Evolutionary conservation across 2,888 invertebrate genomes (phyloP).

Genomic region (Gymnosoma rotundatum): DNA sequence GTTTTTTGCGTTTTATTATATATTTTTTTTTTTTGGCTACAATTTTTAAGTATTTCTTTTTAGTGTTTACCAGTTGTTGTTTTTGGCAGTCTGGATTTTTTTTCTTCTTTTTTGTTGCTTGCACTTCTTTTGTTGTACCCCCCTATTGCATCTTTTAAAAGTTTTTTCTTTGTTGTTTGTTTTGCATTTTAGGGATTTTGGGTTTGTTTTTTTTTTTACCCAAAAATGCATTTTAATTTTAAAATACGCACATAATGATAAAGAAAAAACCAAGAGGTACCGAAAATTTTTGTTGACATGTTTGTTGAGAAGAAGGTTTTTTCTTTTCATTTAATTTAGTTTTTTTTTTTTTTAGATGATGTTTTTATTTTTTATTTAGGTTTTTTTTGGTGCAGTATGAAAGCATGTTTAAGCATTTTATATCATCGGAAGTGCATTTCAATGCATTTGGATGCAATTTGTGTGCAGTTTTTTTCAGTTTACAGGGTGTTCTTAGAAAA

Average conservation of each 20-base stretch:
- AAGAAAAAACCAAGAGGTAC: slow-evolving; percentile 18
- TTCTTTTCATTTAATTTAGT: slow-evolving; percentile 21
- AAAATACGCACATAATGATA: neutral
- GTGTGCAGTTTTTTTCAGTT: slow-evolving; percentile 69
- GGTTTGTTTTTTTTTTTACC: slow-evolving; percentile 48
- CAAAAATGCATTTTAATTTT: slow-evolving; percentile 59
- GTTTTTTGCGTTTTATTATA: slow-evolving; percentile 44
- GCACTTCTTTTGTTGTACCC: slow-evolving; percentile 67
- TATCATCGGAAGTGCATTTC: slow-evolving; percentile 70
- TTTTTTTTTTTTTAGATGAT: slow-evolving; percentile 27
- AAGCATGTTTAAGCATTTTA: slow-evolving; percentile 70
- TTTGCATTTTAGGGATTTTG: slow-evolving; percentile 45
- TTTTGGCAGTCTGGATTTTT: slow-evolving; percentile 38
- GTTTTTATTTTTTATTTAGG: slow-evolving; percentile 60
- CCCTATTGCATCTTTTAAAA: slow-evolving; percentile 58
- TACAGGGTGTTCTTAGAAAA: slow-evolving; percentile 23
- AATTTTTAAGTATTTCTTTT: slow-evolving; percentile 46
- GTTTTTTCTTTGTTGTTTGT: slow-evolving; percentile 32
- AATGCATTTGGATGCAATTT: slow-evolving; percentile 73
- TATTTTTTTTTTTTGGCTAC: slow-evolving; percentile 21
- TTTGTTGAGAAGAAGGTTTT: slow-evolving; percentile 41
- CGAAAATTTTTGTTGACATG: slow-evolving; percentile 49
- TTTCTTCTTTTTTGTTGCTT: slow-evolving; percentile 16
- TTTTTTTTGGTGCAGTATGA: slow-evolving; percentile 1
- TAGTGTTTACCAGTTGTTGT: neutral